Base-by-base conservation (phyloP, 2,888 invertebrate species). In the Didymodactylos carnosus region DNA sequence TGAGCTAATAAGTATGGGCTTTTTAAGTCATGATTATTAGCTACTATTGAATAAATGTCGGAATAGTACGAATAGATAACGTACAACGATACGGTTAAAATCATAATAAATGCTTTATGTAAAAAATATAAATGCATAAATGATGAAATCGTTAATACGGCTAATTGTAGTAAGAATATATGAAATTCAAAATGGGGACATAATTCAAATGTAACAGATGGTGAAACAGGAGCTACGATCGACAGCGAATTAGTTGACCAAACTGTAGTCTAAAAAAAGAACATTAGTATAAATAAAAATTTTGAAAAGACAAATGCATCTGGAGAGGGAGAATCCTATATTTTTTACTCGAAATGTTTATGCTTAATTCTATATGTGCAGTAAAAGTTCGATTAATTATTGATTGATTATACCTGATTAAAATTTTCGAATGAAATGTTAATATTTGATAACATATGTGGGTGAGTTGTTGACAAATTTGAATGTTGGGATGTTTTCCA, bases 41-140 rank as follows among this genome's bases (percentile, higher is more conserved):
- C 70, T 8, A 73, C 23, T 11, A 46, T 70, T 69, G 39, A 40
- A 70, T 73, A 73, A 25, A 73, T 51, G 35, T 73, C 23, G 16
- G 69, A 39, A 16, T 25, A 27, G 39, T 29, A 49, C 7, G 70
- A 73, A n/a, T 70, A 69, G 51, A 73, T 39, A 29, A 73, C 39
- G 25, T 70, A 73, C 4, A 70, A 39, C 11, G 39, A 10, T 23
- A 73, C 46, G 2, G 49, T n/a, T 16, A 51, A 25, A 39, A 73
- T 27, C 73, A 73, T 73, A 46, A 73, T 73, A 14, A 39, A 25
- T 70, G 70, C 40, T 73, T 73, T 73, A 13, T 40, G 35, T 27
- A 70, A 69, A 46, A 73, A 73, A 40, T 70, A 73, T n/a, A 73
- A 23, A 39, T 73, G 73, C 41, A 73, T 70, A 40, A 49, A 73